Evolutionary conservation across 2,888 invertebrate species (phyloP), one percentile per base, ranked within the genome.

Genomic region (Drosophila anomelani): DNA sequence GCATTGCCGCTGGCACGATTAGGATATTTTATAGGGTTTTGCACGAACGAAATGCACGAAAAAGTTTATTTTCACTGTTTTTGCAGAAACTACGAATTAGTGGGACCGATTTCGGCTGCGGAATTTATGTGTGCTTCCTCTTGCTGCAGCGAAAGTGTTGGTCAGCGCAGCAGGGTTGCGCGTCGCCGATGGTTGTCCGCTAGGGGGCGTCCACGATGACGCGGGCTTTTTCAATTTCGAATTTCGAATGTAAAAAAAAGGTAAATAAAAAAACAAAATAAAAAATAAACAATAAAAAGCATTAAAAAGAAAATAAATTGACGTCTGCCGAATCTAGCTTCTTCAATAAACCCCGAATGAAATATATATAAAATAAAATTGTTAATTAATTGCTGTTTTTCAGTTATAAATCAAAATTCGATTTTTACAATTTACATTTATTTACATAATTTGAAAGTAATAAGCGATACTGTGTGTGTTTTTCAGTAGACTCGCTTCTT

Each of bases 401-500:
- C 20, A 36, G 9, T 17, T 39, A 12, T 43, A 20, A 51, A 34
- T 20, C 8, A 13, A 17, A 32, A 17, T 4, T 23, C 23, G 23
- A 23, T 23, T 23, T 29, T 13, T 15, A 20, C 29, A 29, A 17
- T n/a, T 26, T 12, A 4, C 4, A 56, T 5, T 10, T 32, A 55
- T 43, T 58, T 32, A 47, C n/a, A 47, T 47, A 34, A 34, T 26
- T 46, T 46, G 23, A 38, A 46, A n/a, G 29, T 8, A 17, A 32
- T 9, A 20, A 26, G 26, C 26, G 26, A 26, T 4, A 26, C 4
- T 26, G 26, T 26, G 26, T 15, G 36, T 1, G 15, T n/a, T n/a
- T 1, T 13, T 80, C 68, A 90, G 59, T 88, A 86, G 5, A 80
- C 73, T 36, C 92, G 88, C 43, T 90, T 80, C 68, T 87, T 90